Base-by-base conservation (phyloP, 2,888 invertebrate genomes). In the Drosophila greeni region DNA sequence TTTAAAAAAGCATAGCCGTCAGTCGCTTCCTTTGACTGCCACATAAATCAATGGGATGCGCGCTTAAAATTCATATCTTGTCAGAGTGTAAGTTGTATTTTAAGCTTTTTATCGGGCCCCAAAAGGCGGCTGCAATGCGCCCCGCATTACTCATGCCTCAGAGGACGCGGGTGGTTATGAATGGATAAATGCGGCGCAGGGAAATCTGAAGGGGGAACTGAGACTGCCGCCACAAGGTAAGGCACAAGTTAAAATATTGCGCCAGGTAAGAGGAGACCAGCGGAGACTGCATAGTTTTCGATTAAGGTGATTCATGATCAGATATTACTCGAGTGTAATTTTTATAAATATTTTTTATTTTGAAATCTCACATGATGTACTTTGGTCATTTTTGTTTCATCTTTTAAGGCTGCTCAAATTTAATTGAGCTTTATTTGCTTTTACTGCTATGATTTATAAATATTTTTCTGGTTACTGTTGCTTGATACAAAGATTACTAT, bases 61-160 rank as follows among this genome's bases (percentile, higher is more conserved):
- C 84, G 75, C 79, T 86, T 86, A 78, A 85, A 76, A 86, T 86
- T 83, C 86, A 86, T 86, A 86, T 73, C 81, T 82, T 84, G 82
- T 85, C 86, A 79, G 72, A 79, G 75, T 78, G 82, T 79, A 82
- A 83, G 77, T 81, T 79, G 74, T 82, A 76, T 77, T 80, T 82
- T 84, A 80, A 84, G 80, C 80, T 84, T 85, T 84, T 84, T 83
- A 83, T 83, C 79, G 78, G 66, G 20, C 70, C 70, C 72, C 66
- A 70, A 78, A 59, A 69, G 73, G 51, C 76, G 73, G 72, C 76
- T 67, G 72, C 73, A 64, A 69, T 61, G 70, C 74, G 79, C 66
- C 59, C 62, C 67, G 60, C 73, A 79, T 79, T 79, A 82, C 82
- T 78, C 82, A 76, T 73, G 74, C 69, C 42, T 18, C 72, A 51